Percentiles rank a stretch among this genome's conserved stretches.
Evolutionary conservation across 2,888 invertebrate genomes (phyloP).

Genomic region (Leptopterna dolabrata): DNA sequence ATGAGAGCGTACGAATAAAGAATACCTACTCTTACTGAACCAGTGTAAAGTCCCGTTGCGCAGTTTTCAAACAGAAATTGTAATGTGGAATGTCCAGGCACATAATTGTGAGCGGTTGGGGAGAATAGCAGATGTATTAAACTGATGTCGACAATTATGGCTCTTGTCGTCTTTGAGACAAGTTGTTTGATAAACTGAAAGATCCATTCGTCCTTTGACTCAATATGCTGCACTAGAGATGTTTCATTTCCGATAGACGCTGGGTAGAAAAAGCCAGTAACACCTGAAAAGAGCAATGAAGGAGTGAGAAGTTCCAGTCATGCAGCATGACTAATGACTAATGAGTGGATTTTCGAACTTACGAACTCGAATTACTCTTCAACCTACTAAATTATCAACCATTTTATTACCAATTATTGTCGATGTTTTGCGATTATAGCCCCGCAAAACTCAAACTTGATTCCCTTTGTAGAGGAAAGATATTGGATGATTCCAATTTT

Average conservation of each 20-base stretch:
- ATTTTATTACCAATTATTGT: too few relatives aligned
- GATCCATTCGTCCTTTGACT: not conserved
- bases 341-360: too few relatives aligned
- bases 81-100: not conserved
- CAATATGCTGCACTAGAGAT: not conserved
- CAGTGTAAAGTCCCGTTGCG: not conserved
- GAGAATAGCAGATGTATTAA: not conserved
- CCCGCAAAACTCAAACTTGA: too few relatives aligned
- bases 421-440: too few relatives aligned
- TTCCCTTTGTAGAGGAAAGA: too few relatives aligned
- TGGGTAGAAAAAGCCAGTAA: not conserved
- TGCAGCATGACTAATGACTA: too few relatives aligned
- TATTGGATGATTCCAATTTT: too few relatives aligned
- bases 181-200: not conserved
- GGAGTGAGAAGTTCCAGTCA: too few relatives aligned
- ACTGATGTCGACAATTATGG: not conserved
- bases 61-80: not conserved
- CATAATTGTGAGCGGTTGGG: not conserved
- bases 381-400: too few relatives aligned
- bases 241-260: not conserved
- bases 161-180: not conserved
- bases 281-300: not conserved
- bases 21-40: not conserved
- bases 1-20: too few relatives aligned
- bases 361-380: too few relatives aligned